These are phyloP conservation scores for Mohoua ochrocephala DNA, from an alignment of 2,113 vertebrate species.

Conservation along the genomic window DNA sequence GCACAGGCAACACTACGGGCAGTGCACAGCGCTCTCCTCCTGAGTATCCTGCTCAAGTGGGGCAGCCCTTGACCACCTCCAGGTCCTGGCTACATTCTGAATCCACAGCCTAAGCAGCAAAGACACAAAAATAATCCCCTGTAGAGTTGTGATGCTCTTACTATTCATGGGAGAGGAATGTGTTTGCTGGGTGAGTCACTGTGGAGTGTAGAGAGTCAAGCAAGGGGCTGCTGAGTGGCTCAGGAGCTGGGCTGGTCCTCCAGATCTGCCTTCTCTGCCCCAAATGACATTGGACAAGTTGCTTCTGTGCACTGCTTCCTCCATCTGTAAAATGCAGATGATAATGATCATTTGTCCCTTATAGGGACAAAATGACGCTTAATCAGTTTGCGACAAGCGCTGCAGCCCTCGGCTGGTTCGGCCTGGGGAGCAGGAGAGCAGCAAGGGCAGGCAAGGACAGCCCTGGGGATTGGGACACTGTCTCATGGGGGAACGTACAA, in stretches of 20 bases:
- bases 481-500: accelerated
- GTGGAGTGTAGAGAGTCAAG: neutral
- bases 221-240: neutral
- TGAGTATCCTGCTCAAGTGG: neutral
- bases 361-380: neutral
- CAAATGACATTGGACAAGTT: neutral
- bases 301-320: neutral
- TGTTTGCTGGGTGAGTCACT: neutral
- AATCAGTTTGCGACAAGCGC: accelerated
- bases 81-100: neutral
- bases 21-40: neutral
- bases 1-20: neutral
- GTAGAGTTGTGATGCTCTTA: neutral
- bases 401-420: neutral
- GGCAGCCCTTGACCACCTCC: neutral
- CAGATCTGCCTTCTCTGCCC: neutral
- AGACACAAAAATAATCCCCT: neutral
- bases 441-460: neutral
- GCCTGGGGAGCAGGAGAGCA: neutral
- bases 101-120: neutral
- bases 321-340: neutral
- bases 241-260: neutral
- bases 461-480: neutral
- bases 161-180: neutral
- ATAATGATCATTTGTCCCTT: neutral